phyloP scores from a whole-genome alignment of 2,888 invertebrate genomes.

The Peribatodes rhomboidaria region DNA sequence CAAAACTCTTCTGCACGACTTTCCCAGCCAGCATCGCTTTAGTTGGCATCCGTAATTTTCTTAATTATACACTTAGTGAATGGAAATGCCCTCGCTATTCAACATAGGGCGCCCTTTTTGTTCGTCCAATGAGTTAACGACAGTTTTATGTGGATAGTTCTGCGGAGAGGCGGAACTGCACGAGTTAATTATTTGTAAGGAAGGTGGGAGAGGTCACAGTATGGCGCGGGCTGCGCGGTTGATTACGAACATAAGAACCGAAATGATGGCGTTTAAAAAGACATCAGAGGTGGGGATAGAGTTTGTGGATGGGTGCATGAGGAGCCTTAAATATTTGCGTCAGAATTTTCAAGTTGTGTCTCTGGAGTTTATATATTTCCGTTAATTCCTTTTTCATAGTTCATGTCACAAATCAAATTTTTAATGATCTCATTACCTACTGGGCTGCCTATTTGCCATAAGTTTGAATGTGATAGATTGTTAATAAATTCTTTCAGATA shows the following conservation, averaged over 20 bases:
- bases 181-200: slow-evolving; percentile 16
- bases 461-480: neutral
- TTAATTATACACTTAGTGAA: slow-evolving; percentile 64
- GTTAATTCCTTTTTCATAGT: too few species aligned
- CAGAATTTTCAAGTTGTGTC: too few species aligned
- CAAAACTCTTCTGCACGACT: neutral
- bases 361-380: too few species aligned
- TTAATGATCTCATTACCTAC: too few species aligned
- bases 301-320: neutral
- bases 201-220: neutral
- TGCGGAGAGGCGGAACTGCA: slow-evolving; percentile 42
- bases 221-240: neutral
- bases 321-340: too few species aligned
- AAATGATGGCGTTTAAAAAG: neutral
- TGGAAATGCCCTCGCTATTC: slow-evolving; percentile 36
- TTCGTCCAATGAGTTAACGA: slow-evolving; percentile 9
- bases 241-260: neutral
- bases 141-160: slow-evolving; percentile 24
- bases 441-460: neutral
- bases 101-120: slow-evolving; percentile 3
- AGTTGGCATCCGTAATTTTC: slow-evolving; percentile 66
- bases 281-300: neutral
- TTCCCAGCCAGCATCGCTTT: slow-evolving; percentile 50
- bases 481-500: slow-evolving; percentile 6
- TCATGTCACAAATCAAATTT: too few species aligned